These are phyloP conservation scores for Isurus oxyrinchus DNA, from an alignment of 2,113 vertebrate species.

Conservation along the genomic window DNA sequence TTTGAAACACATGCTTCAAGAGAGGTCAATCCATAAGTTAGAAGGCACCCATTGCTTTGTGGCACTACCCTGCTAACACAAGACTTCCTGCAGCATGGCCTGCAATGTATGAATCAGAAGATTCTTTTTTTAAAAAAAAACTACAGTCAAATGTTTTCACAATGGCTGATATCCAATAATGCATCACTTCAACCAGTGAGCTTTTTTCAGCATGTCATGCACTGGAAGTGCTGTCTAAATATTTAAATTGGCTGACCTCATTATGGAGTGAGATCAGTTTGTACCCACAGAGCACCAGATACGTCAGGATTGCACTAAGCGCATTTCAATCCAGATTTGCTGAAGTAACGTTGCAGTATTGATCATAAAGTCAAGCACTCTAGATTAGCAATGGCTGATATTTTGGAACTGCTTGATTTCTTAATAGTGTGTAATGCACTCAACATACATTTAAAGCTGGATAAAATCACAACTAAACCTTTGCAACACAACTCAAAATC, in stretches of 20 bases:
- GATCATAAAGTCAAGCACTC: not conserved
- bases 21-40: not conserved
- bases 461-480: not conserved
- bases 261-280: not conserved
- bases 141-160: not conserved
- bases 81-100: not conserved
- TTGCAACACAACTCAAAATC: not conserved
- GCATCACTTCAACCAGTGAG: not conserved
- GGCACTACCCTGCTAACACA: not conserved
- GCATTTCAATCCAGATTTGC: not conserved
- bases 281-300: not conserved
- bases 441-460: not conserved
- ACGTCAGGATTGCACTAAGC: not conserved
- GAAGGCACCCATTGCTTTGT: not conserved
- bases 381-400: not conserved
- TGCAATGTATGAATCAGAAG: not conserved
- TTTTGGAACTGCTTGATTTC: not conserved
- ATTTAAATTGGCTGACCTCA: conserved; percentile 29
- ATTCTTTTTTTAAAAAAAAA: not conserved
- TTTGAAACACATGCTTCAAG: conserved; percentile 10
- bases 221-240: conserved; percentile 22
- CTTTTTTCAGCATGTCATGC: not conserved
- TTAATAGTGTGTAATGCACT: not conserved
- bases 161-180: not conserved
- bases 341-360: not conserved